Percentiles rank a stretch among this genome's conserved stretches.
These are phyloP conservation scores for Drosophila conformis DNA, from an alignment of 2,888 invertebrate species.

Conservation along the genomic window DNA sequence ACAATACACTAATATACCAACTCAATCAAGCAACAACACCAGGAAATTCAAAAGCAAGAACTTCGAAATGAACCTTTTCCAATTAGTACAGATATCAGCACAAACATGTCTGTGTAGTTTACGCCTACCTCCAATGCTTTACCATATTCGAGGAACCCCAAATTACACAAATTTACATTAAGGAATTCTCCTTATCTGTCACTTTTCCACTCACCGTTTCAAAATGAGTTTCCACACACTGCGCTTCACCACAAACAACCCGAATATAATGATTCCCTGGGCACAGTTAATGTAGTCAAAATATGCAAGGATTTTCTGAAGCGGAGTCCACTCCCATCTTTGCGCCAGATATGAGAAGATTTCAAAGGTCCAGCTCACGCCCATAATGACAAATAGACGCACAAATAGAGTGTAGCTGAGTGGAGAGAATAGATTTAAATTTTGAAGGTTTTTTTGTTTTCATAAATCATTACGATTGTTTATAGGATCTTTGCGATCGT, in stretches of 20 bases:
- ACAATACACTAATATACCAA: background rate
- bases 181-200: background rate
- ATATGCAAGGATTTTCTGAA: conserved; percentile 1
- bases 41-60: background rate
- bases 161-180: conserved; percentile 9
- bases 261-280: conserved; percentile 75
- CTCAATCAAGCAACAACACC: background rate
- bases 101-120: background rate
- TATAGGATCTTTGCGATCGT: conserved; percentile 66
- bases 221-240: conserved; percentile 55
- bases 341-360: conserved; percentile 89
- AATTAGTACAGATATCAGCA: background rate
- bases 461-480: conserved; percentile 70
- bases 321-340: rapidly evolving
- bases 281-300: conserved; percentile 57
- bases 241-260: conserved; percentile 69
- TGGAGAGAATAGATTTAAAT: background rate
- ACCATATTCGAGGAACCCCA: conserved; percentile 14
- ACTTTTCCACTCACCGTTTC: conserved; percentile 53
- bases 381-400: conserved; percentile 93
- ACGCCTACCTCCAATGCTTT: conserved; percentile 53
- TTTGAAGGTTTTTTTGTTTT: background rate
- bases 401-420: conserved; percentile 90
- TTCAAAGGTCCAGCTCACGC: conserved; percentile 92
- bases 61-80: background rate